Evolutionary conservation across 2,797 vertebrate genomes (phyloP).

Genomic region (Poecilia velifera): DNA sequence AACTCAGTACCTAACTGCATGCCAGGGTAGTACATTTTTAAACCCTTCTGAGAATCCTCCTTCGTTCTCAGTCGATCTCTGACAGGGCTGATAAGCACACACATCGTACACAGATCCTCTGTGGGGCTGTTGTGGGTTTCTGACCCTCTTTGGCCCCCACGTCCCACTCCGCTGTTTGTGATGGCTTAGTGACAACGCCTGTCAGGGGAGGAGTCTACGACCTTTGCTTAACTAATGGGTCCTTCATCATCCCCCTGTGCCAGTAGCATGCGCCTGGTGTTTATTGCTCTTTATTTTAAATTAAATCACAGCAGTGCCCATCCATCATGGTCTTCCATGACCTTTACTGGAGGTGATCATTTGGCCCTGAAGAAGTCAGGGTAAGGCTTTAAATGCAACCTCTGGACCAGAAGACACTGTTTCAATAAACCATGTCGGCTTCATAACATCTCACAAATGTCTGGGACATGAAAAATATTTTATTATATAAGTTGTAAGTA

Average conservation of each 20-base stretch:
- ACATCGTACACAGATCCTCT: slow-evolving; percentile 52
- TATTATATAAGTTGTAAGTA: neutral
- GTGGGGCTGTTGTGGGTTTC: slow-evolving; percentile 51
- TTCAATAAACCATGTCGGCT: slow-evolving; percentile 17
- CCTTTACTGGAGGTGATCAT: slow-evolving; percentile 83
- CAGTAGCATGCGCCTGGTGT: slow-evolving; percentile 64
- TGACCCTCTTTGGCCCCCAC: slow-evolving; percentile 73
- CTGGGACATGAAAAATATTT: slow-evolving; percentile 8
- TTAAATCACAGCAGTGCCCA: slow-evolving; percentile 80
- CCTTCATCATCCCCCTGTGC: slow-evolving; percentile 75
- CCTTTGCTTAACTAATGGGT: slow-evolving; percentile 88
- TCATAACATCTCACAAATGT: slow-evolving; percentile 4
- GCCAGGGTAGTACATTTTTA: neutral
- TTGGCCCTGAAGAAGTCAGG: slow-evolving; percentile 62
- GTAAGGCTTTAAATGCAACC: slow-evolving; percentile 47
- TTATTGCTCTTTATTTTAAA: slow-evolving; percentile 85
- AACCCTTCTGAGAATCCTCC: slow-evolving; percentile 39
- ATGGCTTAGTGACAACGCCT: slow-evolving; percentile 71
- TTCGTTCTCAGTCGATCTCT: slow-evolving; percentile 50
- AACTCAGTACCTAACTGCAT: slow-evolving; percentile 78
- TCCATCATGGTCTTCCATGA: slow-evolving; percentile 79
- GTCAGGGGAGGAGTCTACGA: slow-evolving; percentile 81
- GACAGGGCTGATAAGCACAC: slow-evolving; percentile 80
- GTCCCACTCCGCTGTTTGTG: slow-evolving; percentile 59
- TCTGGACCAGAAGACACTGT: slow-evolving; percentile 26